Conservation (phyloP, 2,113 vertebrate species). For the Gambusia holbrooki region DNA sequence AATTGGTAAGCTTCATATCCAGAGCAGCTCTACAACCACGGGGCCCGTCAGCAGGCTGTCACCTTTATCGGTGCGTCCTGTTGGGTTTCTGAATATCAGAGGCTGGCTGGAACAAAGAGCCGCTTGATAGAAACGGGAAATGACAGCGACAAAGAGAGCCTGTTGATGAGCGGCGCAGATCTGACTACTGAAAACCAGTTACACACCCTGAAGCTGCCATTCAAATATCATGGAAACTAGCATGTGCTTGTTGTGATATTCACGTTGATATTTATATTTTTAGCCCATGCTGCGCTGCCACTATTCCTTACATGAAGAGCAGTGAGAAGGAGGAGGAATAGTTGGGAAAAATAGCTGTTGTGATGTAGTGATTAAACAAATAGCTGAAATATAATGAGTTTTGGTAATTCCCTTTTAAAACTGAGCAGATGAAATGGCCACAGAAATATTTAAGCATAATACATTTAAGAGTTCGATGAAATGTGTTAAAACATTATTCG, state of each 20-base stretch:
- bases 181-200: slow-evolving; percentile 57
- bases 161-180: slow-evolving; percentile 67
- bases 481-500: no score
- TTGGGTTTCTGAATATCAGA: slow-evolving; percentile 72
- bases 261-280: background rate
- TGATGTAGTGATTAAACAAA: no score
- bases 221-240: slow-evolving; percentile 39
- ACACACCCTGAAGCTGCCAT: slow-evolving; percentile 22
- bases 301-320: background rate
- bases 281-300: background rate
- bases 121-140: slow-evolving; percentile 74
- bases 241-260: background rate
- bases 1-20: slow-evolving; percentile 3
- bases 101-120: slow-evolving; percentile 66
- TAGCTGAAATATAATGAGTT: no score
- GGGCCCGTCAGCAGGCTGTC: slow-evolving; percentile 57
- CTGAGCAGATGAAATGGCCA: no score
- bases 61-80: slow-evolving; percentile 63
- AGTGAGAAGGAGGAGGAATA: background rate
- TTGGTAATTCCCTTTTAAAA: no score
- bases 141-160: slow-evolving; percentile 70
- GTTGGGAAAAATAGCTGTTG: no score
- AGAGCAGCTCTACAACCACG: slow-evolving; percentile 19
- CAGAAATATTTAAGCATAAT: no score
- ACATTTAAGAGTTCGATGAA: no score